Evolutionary conservation across 2,888 invertebrate species (phyloP), one percentile per base, ranked within the genome.

Genomic region (Idaea dimidiata): DNA sequence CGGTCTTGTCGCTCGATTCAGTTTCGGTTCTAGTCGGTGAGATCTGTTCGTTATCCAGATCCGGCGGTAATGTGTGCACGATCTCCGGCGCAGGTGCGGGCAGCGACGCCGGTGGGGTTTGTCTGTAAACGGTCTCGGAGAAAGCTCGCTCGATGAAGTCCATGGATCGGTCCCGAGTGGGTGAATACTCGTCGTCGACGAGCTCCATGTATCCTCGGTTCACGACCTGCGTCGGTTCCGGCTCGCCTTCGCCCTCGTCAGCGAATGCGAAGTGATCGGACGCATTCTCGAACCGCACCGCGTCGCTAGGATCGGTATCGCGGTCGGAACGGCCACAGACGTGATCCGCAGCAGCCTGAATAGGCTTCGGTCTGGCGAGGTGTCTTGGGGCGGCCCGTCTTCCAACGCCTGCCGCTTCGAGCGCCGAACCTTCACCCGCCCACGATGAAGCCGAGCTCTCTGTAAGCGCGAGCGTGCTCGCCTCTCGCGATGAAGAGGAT

Each of bases 371-470:
- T 0, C 84, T 87, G 66, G 87, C 88, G 1, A 92, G 75, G 1
- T 83, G 77, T 24, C 88, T 76, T 0, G 88, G 89, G 66, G 59
- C 75, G 80, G 17, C 86, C 76, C 58, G 82, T 85, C 1, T 89
- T 86, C 18, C 89, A 7, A 17, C 86, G 76, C 58, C 82, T 84
- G 0, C 75, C 72, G 14, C 86, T 17, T 89, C 97, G 0, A 96
- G 94, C 1, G 95, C 96, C 55, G 94, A 95, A 70, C 95, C 96
- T 76, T 97, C 97, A 4, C 96, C 94, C 0, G 97, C 97, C 97
- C 97, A 97, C 81, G 97, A 97, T 0, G 97, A 97, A n/a, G 97
- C 88, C 79, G 97, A 97, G 0, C 97, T 97, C 84, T 97, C 97
- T 0, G 97, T 97, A 14, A 97, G 88, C 2, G 95, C 96, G 0